These are phyloP conservation scores for Carcinoscorpius rotundicauda DNA, from an alignment of 1,140 invertebrate species.

Conservation along the genomic window DNA sequence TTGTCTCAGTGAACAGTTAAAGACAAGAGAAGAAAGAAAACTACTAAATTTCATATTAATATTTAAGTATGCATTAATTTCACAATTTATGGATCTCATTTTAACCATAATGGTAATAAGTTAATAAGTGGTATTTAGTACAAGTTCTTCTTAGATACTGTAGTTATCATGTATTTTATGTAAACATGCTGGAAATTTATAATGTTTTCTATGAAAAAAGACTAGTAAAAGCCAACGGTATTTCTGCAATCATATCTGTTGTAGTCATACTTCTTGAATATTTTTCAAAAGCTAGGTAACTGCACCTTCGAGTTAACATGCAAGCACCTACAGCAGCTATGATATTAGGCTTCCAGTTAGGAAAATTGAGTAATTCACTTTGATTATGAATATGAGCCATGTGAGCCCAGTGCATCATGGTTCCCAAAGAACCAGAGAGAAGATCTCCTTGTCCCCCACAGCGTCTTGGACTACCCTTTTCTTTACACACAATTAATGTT, in stretches of 20 bases:
- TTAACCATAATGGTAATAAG: too few species aligned
- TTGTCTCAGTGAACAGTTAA: too few species aligned
- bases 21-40: too few species aligned
- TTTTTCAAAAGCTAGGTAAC: conserved; percentile 56
- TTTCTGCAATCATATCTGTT: conserved; percentile 71
- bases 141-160: too few species aligned
- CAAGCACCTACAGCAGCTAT: conserved; percentile 65
- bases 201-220: conserved; percentile 6
- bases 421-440: conserved; percentile 65
- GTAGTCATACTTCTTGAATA: conserved; percentile 69
- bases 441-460: conserved; percentile 97
- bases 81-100: too few species aligned
- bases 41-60: too few species aligned
- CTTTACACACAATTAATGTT: conserved; percentile 30
- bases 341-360: too few species aligned
- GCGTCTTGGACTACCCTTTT: conserved; percentile 64
- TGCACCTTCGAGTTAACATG: conserved; percentile 63
- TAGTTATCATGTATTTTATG: too few species aligned
- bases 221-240: conserved; percentile 35
- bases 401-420: conserved; percentile 65
- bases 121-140: too few species aligned
- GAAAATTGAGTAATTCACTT: background rate
- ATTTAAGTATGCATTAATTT: too few species aligned
- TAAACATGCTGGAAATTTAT: too few species aligned
- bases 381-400: background rate